These are phyloP conservation scores for Melikaiella ostensackeni DNA, from an alignment of 2,888 invertebrate species.

Conservation along the genomic window DNA sequence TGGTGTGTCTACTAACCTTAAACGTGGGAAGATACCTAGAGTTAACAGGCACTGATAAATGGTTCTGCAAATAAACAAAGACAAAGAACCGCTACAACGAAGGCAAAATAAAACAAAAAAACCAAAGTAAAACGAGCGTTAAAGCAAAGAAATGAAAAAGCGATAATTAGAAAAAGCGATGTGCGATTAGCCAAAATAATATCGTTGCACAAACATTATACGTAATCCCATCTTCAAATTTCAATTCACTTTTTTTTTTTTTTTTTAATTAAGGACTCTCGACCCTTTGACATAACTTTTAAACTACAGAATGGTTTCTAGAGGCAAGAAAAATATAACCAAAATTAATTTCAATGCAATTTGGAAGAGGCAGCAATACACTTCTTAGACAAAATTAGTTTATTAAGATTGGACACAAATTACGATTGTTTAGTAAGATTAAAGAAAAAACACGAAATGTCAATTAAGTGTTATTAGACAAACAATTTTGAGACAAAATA, in stretches of 20 bases:
- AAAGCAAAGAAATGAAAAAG: conserved; percentile 54
- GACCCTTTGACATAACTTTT: too few species aligned
- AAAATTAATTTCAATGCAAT: too few species aligned
- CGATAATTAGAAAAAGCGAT: conserved; percentile 41
- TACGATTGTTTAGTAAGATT: too few species aligned
- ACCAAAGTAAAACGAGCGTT: conserved; percentile 60
- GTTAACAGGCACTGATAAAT: conserved; percentile 92
- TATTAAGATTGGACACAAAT: too few species aligned
- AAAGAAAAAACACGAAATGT: too few species aligned
- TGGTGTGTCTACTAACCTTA: conserved; percentile 82
- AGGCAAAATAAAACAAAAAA: conserved; percentile 81
- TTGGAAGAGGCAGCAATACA: too few species aligned
- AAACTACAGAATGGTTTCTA: too few species aligned
- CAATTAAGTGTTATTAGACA: too few species aligned
- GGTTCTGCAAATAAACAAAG: conserved; percentile 87
- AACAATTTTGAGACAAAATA: too few species aligned
- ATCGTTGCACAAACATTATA: neutral
- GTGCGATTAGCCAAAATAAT: conserved; percentile 18
- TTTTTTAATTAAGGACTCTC: neutral
- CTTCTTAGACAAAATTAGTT: too few species aligned
- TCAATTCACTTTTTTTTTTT: neutral
- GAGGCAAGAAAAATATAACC: too few species aligned
- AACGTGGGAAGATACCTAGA: conserved; percentile 89
- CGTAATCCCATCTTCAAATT: conserved; percentile 11
- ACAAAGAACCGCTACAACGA: conserved; percentile 80